Percentiles rank a stretch among this genome's conserved stretches.
These are phyloP conservation scores for Drosophila setosimentum DNA, from an alignment of 2,888 invertebrate genomes.

Conservation along the genomic window DNA sequence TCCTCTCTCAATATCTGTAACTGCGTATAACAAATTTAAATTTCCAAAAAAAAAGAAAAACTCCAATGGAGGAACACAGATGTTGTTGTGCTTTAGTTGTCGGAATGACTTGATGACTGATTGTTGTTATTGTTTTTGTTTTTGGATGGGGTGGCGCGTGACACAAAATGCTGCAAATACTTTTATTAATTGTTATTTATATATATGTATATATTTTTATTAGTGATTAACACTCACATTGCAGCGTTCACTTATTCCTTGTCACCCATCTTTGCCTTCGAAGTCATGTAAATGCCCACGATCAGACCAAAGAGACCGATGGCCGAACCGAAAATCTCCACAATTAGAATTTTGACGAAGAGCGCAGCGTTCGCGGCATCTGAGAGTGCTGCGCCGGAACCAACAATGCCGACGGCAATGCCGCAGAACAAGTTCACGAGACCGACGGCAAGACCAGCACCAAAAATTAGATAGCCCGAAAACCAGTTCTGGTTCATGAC, in stretches of 20 bases:
- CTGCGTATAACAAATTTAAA: slow-evolving; percentile 61
- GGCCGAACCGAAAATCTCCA: slow-evolving; percentile 99
- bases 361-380: slow-evolving; percentile 98
- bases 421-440: slow-evolving; percentile 97
- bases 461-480: slow-evolving; percentile 97
- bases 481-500: slow-evolving; percentile 90
- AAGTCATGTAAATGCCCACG: slow-evolving; percentile 97
- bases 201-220: neutral
- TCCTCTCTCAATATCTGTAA: slow-evolving; percentile 42
- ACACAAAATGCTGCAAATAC: slow-evolving; percentile 39
- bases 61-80: slow-evolving; percentile 46
- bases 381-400: slow-evolving; percentile 98
- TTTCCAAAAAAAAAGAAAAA: slow-evolving; percentile 61
- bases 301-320: slow-evolving; percentile 99
- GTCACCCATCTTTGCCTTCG: slow-evolving; percentile 92
- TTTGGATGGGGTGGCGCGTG: slow-evolving; percentile 53
- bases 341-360: slow-evolving; percentile 99
- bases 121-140: slow-evolving; percentile 47
- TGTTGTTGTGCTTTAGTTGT: slow-evolving; percentile 53
- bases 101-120: slow-evolving; percentile 71
- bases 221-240: slow-evolving; percentile 39
- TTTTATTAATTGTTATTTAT: slow-evolving; percentile 17
- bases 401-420: slow-evolving; percentile 98
- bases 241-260: slow-evolving; percentile 83
- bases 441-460: slow-evolving; percentile 97